Evolutionary conservation across 2,113 vertebrate species (phyloP).

Genomic region (Noctilio leporinus): DNA sequence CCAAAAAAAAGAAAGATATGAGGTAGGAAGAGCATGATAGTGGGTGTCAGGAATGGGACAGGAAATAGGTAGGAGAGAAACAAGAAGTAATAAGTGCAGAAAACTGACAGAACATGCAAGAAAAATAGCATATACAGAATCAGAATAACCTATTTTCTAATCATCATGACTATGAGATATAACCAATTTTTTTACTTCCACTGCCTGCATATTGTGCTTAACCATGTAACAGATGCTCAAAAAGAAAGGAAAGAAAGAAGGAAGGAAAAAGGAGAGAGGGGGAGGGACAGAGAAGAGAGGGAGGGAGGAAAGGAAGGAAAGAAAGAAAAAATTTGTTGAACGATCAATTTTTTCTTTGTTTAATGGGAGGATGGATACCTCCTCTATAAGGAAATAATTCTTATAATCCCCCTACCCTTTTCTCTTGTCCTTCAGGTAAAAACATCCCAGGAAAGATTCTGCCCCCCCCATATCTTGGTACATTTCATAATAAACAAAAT

Average conservation of each 20-base stretch:
- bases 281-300: rapidly evolving
- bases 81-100: neutral
- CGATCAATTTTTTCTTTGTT: neutral
- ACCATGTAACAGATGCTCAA: neutral
- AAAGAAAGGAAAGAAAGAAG: neutral
- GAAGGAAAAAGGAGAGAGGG: neutral
- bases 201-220: neutral
- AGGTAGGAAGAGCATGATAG: neutral
- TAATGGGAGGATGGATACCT: neutral
- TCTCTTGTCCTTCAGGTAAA: neutral
- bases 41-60: neutral
- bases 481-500: neutral
- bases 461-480: neutral
- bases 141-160: neutral
- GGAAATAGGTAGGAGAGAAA: neutral
- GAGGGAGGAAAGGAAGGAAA: neutral
- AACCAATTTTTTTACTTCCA: neutral
- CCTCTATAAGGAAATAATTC: neutral
- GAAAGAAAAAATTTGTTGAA: neutral
- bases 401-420: neutral
- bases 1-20: neutral
- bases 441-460: neutral
- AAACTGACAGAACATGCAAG: neutral
- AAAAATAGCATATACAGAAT: neutral
- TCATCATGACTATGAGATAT: neutral